Base-by-base conservation (phyloP, 2,113 vertebrate genomes). In the Dicerorhinus sumatrensis region DNA sequence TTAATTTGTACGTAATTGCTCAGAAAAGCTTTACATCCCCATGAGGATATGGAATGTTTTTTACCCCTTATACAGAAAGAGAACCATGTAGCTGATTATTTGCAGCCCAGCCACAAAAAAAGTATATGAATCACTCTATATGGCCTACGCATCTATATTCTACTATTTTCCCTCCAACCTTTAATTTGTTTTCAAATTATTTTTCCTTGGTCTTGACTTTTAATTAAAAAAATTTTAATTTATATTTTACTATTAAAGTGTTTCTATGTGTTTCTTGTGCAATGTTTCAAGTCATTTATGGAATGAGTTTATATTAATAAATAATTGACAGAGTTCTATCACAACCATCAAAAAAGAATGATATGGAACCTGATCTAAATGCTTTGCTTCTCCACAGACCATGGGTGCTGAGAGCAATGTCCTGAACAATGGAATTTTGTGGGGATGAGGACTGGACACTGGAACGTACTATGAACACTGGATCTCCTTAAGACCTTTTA, bases 281-380 rank as follows among this genome's bases (percentile, higher is more conserved):
- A 60, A n/a, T 29, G 23, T 88, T 88, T 76, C 70, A 89, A 39
- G 54, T 63, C 5, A 89, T 46, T 93, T 69, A 75, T 70, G 39
- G n/a, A 85, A 62, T 60, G 27, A 93, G 11, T 83, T 77, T 67
- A 63, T 82, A 89, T 67, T 88, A 81, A 70, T 54, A 70, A 96
- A 65, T 86, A 84, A 93, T 31, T 65, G 33, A 81, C 27, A 54
- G 51, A 89, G 31, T 58, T 86, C 20, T 25, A 75, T 58, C 33
- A 48, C 14, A 58, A 58, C 36, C 13, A 56, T 86, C 14, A 94
- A 91, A 89, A 91, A 93, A 67, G n/a, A 94, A 67, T 70, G 14
- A 58, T 42, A 48, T 16, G 20, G 42, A 94, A 91, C 11, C 51
- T 73, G 10, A 83, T 73, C 42, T 56, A 75, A 94, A 96, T 75